Evolutionary conservation across 1,140 invertebrate genomes (phyloP), one percentile per base, ranked within the genome.

Genomic region (Rhopalosiphum maidis): DNA sequence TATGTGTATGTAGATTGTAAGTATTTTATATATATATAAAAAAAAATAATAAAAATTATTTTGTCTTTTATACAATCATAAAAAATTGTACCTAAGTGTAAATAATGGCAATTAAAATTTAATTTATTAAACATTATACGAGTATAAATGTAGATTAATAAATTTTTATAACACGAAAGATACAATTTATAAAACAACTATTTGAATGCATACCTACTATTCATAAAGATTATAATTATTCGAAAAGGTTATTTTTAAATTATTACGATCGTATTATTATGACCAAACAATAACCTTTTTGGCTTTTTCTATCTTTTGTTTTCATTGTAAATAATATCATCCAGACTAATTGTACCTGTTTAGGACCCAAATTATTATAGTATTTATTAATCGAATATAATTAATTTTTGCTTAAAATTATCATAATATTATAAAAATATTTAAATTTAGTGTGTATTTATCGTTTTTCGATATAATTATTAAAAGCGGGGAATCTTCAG

Each of bases 231-330:
- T 35, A 23, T 87, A 46, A 87, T n/a, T 43, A 87, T 87, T 43
- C 25, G 11, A 87, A 87, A 87, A 87, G 85, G 85, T 87, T 46
- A 87, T n/a, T 87, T 46, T 87, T 46, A 87, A 87, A 48, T 87
- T 87, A 87, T 43, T 41, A 30, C 23, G 9, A 43, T 30, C 30
- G 22, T 85, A 85, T 60, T 54, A 54, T 54, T 30, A 25, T 30
- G 83, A 30, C 9, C 43, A 3, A 23, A 86, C 11, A 86, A 86
- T 86, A 86, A 41, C 83, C 83, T 43, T 43, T 51, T 87, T 46
- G 4, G 85, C 30, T 87, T 87, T 87, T 87, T 48, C 15, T 87
- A 48, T 46, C 85, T 41, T 48, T 46, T 87, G 23, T 48, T 18
- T 46, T 46, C 43, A 48, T 48, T n/a, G 4, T 30, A 15, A 6